Evolutionary conservation across 2,888 invertebrate species (phyloP).

Genomic region (Fragum whitleyi): DNA sequence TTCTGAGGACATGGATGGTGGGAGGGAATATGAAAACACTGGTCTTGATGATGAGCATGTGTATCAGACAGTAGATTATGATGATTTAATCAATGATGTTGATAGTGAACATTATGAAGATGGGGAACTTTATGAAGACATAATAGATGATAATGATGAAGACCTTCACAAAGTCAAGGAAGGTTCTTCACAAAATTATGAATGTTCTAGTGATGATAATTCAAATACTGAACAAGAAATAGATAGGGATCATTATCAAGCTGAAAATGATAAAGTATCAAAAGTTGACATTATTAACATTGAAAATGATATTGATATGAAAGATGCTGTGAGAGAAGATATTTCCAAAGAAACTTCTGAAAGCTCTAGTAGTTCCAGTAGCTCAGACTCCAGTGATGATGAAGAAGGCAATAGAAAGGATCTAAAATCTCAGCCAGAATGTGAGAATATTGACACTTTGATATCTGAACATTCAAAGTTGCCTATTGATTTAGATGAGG

Average conservation of each 20-base stretch:
- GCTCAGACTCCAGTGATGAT: slow-evolving; percentile 7
- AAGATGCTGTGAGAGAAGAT: not conserved
- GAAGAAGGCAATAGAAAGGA: not conserved
- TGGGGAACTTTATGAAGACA: slow-evolving; percentile 19
- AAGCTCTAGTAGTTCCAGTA: slow-evolving; percentile 27
- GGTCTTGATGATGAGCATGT: not conserved
- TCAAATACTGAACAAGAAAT: not conserved
- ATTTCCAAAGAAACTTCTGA: not conserved
- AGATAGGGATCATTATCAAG: not conserved
- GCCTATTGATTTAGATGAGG: not conserved
- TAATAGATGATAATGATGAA: not conserved
- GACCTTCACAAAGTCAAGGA: not conserved
- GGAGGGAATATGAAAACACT: not conserved
- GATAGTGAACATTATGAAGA: slow-evolving; percentile 7
- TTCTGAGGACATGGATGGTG: not conserved
- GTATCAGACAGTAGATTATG: slow-evolving; percentile 3
- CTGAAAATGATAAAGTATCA: not conserved
- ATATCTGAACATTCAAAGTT: not conserved
- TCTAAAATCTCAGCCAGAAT: no score
- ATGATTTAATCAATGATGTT: not conserved
- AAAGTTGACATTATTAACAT: not conserved
- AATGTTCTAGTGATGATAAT: not conserved
- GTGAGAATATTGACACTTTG: not conserved
- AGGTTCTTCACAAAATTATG: not conserved
- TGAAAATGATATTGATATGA: not conserved